A percentile compares a stretch with the other conserved stretches of the same genome.
Evolutionary conservation across 2,113 vertebrate species (phyloP).

Genomic region (Australoheros scitulus): DNA sequence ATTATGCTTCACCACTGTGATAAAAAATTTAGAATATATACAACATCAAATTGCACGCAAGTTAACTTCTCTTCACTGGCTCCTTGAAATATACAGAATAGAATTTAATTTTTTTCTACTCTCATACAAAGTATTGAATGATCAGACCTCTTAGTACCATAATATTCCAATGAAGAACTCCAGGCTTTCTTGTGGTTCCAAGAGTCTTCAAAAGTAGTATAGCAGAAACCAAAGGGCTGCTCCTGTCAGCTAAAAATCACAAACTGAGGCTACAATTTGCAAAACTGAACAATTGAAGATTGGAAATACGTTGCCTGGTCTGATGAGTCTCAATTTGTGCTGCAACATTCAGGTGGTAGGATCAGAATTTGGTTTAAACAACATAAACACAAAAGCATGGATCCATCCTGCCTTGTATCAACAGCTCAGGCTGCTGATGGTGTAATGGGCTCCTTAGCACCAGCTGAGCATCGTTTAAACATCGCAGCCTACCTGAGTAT

Average conservation of each 20-base stretch:
- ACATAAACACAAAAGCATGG: too few relatives aligned
- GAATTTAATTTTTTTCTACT: neutral
- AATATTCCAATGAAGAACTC: neutral
- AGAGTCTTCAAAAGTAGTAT: neutral
- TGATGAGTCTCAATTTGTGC: neutral
- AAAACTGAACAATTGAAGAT: neutral
- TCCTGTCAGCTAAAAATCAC: neutral
- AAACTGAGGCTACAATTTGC: neutral
- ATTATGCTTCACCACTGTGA: neutral
- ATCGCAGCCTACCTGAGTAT: neutral
- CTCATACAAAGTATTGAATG: neutral
- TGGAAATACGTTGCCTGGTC: neutral
- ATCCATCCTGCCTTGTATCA: too few relatives aligned
- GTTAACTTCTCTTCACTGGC: neutral
- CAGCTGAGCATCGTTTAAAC: neutral
- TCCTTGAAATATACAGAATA: neutral
- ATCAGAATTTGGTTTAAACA: neutral
- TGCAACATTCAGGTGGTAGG: neutral
- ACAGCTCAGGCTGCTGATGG: neutral
- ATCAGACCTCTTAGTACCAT: neutral
- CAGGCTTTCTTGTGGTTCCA: neutral
- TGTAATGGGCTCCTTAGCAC: neutral
- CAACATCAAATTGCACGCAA: neutral
- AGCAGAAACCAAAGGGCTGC: neutral
- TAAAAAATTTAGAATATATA: neutral